A percentile compares a stretch with the other conserved stretches of the same genome.
Evolutionary conservation across 2,888 invertebrate genomes (phyloP).

Genomic region (Aspidiotus rigidus): DNA sequence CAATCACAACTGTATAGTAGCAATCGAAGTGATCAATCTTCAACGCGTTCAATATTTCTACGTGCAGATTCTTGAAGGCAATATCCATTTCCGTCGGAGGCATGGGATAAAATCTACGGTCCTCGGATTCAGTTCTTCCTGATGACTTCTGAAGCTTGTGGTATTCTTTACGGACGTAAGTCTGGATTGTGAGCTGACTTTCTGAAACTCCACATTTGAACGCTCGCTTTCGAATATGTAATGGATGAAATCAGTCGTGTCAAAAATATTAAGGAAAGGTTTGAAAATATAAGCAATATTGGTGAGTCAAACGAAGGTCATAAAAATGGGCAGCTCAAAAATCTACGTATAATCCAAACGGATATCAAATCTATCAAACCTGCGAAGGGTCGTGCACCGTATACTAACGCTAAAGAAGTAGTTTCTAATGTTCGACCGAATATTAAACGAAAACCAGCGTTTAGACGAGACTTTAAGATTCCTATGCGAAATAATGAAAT

Average conservation of each 20-base stretch:
- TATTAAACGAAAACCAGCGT: slow-evolving; percentile 52
- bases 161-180: too few species aligned
- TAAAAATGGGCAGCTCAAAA: neutral
- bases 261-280: slow-evolving; percentile 39
- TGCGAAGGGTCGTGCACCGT: neutral
- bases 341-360: neutral
- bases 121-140: too few species aligned
- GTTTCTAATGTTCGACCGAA: slow-evolving; percentile 27
- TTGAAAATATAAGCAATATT: slow-evolving; percentile 37
- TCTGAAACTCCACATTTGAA: too few species aligned
- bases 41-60: too few species aligned
- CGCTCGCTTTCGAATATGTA: slow-evolving; percentile 35
- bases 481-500: slow-evolving; percentile 6
- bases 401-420: neutral
- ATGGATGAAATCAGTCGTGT: slow-evolving; percentile 39
- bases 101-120: too few species aligned
- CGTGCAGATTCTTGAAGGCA: too few species aligned
- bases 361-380: neutral
- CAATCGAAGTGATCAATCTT: too few species aligned
- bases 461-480: slow-evolving; percentile 46
- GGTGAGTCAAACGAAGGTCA: neutral
- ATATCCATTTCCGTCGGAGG: too few species aligned
- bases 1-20: too few species aligned
- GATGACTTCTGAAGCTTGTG: too few species aligned
- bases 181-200: too few species aligned